Conservation (phyloP, 1,140 invertebrate genomes). For the Ips typographus region DNA sequence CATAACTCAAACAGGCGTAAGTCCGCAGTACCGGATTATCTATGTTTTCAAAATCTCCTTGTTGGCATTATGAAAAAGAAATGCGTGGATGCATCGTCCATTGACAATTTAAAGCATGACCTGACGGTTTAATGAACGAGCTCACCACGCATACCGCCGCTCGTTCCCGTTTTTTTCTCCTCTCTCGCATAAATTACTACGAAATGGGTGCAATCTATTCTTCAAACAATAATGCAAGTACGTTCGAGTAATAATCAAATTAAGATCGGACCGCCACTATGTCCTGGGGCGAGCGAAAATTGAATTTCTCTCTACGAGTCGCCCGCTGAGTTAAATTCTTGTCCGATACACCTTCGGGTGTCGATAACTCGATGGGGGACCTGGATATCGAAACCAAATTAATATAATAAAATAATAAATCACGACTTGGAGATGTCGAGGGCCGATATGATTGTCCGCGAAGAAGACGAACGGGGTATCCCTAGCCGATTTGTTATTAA, state of each 20-base stretch:
- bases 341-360: slow-evolving; percentile 35
- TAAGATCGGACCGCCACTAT: slow-evolving; percentile 8
- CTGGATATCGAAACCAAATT: slow-evolving; percentile 29
- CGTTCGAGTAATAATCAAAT: slow-evolving; percentile 8
- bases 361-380: slow-evolving; percentile 25
- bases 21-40: neutral
- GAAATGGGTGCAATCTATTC: neutral
- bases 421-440: slow-evolving; percentile 28
- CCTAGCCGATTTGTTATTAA: slow-evolving; percentile 1
- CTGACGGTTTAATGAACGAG: neutral
- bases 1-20: neutral
- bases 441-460: slow-evolving; percentile 26
- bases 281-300: slow-evolving; percentile 23
- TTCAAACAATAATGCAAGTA: too few relatives aligned
- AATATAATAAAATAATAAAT: slow-evolving; percentile 38
- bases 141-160: slow-evolving; percentile 1
- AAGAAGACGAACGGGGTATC: slow-evolving; percentile 7
- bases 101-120: slow-evolving; percentile 2
- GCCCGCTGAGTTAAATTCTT: slow-evolving; percentile 33
- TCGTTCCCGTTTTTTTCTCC: neutral
- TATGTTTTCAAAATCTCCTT: neutral
- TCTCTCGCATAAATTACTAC: neutral
- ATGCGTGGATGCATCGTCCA: neutral
- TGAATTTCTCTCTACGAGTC: slow-evolving; percentile 35
- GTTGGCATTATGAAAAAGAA: neutral